Conservation (phyloP, 2,113 vertebrate species). For the Pelecanus crispus region DNA sequence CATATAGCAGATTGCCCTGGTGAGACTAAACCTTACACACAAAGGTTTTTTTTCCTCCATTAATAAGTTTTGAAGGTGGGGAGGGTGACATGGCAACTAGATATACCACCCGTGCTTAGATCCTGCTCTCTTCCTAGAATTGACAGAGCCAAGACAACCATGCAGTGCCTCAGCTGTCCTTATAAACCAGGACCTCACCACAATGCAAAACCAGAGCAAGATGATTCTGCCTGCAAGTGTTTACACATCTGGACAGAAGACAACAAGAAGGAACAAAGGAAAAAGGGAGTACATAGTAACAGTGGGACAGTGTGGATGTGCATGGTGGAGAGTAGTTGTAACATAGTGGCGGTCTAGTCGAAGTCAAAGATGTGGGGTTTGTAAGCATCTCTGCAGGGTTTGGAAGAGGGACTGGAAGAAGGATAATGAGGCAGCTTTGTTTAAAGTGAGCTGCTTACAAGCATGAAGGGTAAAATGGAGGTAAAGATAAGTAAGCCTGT, state of each 20-base stretch:
- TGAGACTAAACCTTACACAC: background rate
- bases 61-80: background rate
- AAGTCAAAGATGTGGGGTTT: background rate
- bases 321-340: background rate
- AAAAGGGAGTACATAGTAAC: background rate
- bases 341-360: background rate
- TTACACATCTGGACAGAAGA: background rate
- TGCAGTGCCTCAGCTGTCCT: background rate
- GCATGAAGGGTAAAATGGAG: background rate
- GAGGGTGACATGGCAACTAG: accelerated
- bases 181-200: background rate
- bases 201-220: background rate
- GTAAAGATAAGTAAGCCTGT: background rate
- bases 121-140: accelerated
- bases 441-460: background rate
- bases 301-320: background rate
- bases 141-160: background rate
- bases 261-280: background rate
- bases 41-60: background rate
- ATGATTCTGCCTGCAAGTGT: background rate
- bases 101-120: background rate
- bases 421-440: background rate
- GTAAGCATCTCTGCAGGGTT: background rate
- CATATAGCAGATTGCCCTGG: background rate
- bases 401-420: background rate